These are phyloP conservation scores for Oscheius sp. DNA, from an alignment of 2,888 invertebrate species.

Conservation along the genomic window DNA sequence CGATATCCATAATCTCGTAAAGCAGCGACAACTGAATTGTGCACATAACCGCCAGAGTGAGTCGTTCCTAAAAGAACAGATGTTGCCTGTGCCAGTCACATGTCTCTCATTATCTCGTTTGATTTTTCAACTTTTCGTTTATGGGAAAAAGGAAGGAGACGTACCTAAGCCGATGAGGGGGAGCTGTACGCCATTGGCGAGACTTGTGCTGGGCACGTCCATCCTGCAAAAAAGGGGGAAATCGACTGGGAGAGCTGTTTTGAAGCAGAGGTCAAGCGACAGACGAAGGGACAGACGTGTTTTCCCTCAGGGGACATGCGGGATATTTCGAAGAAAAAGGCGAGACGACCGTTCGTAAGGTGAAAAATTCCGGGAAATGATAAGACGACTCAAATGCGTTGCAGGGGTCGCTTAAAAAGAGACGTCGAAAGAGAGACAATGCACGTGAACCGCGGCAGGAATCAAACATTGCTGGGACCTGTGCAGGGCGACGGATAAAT, in stretches of 20 bases:
- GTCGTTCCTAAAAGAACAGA: conserved; percentile 72
- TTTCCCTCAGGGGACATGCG: neutral
- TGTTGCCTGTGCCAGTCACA: neutral
- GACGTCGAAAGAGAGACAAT: too few relatives aligned
- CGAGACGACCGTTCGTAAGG: too few relatives aligned
- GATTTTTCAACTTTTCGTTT: conserved; percentile 2
- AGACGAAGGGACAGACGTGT: neutral
- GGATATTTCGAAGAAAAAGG: neutral
- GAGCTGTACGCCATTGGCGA: conserved; percentile 50
- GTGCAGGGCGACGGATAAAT: too few relatives aligned
- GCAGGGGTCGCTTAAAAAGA: too few relatives aligned
- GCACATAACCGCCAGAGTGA: conserved; percentile 74
- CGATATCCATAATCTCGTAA: conserved; percentile 73
- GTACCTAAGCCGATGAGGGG: conserved; percentile 47
- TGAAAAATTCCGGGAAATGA: neutral
- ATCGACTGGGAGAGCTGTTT: too few relatives aligned
- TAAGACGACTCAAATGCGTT: neutral
- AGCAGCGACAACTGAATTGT: conserved; percentile 74
- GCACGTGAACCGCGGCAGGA: too few relatives aligned
- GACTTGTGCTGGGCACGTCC: conserved; percentile 34
- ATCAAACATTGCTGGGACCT: too few relatives aligned
- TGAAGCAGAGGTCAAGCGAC: too few relatives aligned
- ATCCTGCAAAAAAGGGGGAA: neutral
- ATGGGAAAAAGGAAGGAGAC: neutral
- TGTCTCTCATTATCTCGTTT: neutral